Base-by-base conservation (phyloP, 35 echinoderm and acorn worm species). In the Strongylocentrotus purpuratus region DNA sequence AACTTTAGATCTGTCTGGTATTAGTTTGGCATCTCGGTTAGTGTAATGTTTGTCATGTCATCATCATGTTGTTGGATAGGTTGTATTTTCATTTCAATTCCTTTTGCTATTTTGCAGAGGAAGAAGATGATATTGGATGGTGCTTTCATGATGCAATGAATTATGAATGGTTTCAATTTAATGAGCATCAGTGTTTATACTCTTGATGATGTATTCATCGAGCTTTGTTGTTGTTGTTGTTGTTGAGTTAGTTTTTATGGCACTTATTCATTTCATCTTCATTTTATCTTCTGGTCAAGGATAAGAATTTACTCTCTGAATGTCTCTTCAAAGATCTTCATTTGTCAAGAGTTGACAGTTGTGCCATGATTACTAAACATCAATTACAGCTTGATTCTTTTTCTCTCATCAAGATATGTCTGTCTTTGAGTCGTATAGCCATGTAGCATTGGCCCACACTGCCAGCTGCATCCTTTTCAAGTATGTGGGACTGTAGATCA, bases 401-500 rank as follows among this genome's bases (percentile, higher is more conserved):
- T 78, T 7, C 28, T n/a, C 65, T 78, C 65, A 78, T 78, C 65
- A 78, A n/a, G 65, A 78, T 78, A 22, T 78, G 65, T 78, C 65
- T 78, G 65, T 78, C 28, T 78, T n/a, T n/a, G 28, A 78, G 25
- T 78, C 18, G 6, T 31, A n/a, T 25, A 28, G 28, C 20, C 28
- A 78, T 78, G n/a, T 78, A 78, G 28, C 65, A 78, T 78, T 78
- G 65, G 65, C 65, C 65, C 65, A 78, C 65, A 28, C 65, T 78
- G 20, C 15, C 65, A 78, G 65, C 65, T 78, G 65, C 65, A 78
- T 78, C 65, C 65, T 78, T 7, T 78, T 78, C 65, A 78, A 78
- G 65, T 78, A 78, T 78, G 65, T 78, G 65, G 65, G 65, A 78
- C 65, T n/a, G n/a, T 78, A 78, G 65, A 78, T 78, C 65, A 78